Percentiles rank a stretch among this genome's conserved stretches.
These are phyloP conservation scores for Pipra filicauda DNA, from an alignment of 2,113 vertebrate species.

Conservation along the genomic window DNA sequence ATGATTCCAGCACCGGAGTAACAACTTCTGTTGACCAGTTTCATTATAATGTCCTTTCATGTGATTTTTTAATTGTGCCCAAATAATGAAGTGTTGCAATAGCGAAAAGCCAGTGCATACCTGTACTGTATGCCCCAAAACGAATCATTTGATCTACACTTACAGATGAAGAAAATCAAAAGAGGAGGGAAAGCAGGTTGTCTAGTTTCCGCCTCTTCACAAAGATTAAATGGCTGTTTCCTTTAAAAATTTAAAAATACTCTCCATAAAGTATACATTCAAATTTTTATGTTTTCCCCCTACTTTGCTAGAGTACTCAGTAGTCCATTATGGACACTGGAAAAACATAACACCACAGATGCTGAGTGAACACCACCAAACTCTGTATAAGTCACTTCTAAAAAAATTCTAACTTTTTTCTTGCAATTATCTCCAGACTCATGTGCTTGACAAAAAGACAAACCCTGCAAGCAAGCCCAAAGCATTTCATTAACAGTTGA, in stretches of 20 bases:
- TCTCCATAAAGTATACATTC: background rate
- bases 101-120: background rate
- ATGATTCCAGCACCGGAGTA: background rate
- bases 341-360: background rate
- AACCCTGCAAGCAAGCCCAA: background rate
- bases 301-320: background rate
- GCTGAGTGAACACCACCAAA: background rate
- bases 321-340: background rate
- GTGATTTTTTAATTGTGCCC: background rate
- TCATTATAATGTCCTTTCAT: slow-evolving; percentile 4
- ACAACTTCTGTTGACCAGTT: background rate
- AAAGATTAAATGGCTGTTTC: background rate
- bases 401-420: background rate
- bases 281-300: background rate
- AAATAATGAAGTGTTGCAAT: background rate
- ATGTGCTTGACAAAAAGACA: background rate
- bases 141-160: background rate
- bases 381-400: background rate
- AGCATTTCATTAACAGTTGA: background rate
- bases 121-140: background rate
- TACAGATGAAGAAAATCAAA: background rate
- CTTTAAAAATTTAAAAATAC: background rate
- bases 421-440: background rate
- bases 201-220: background rate
- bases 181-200: background rate